Percentiles rank a stretch among this genome's conserved stretches.
Conservation (phyloP, 53 echinoderm and acorn worm genomes). For the Echinometra lucunter region DNA sequence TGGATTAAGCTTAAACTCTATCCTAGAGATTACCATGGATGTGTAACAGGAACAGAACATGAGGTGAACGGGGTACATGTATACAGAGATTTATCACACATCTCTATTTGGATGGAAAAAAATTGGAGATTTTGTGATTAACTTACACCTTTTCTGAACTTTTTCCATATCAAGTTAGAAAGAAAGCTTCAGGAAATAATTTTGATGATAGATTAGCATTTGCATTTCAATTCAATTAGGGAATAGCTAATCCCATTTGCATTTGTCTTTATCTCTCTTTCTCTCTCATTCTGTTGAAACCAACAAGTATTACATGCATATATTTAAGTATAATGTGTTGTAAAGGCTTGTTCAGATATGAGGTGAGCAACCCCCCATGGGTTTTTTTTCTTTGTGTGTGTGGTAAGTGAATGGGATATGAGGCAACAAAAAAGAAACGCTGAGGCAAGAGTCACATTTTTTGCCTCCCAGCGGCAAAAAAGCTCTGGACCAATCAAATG, state of each 20-base stretch:
- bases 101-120: background rate
- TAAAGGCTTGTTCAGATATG: too few species aligned
- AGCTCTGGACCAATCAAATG: too few species aligned
- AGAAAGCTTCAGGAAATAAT: background rate
- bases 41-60: too few species aligned
- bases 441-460: too few species aligned
- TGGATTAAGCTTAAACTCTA: background rate
- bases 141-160: background rate
- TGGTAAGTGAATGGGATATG: too few species aligned
- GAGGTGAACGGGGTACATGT: too few species aligned
- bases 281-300: background rate
- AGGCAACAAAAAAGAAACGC: too few species aligned
- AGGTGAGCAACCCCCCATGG: too few species aligned
- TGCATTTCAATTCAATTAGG: background rate
- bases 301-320: background rate
- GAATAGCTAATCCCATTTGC: background rate
- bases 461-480: too few species aligned
- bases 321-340: background rate
- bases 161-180: background rate
- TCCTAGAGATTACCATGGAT: background rate
- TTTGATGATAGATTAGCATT: background rate
- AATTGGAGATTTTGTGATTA: background rate
- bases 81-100: too few species aligned
- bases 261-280: background rate
- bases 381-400: too few species aligned